Evolutionary conservation across 2,797 vertebrate genomes (phyloP).

Genomic region (Lophius americanus): DNA sequence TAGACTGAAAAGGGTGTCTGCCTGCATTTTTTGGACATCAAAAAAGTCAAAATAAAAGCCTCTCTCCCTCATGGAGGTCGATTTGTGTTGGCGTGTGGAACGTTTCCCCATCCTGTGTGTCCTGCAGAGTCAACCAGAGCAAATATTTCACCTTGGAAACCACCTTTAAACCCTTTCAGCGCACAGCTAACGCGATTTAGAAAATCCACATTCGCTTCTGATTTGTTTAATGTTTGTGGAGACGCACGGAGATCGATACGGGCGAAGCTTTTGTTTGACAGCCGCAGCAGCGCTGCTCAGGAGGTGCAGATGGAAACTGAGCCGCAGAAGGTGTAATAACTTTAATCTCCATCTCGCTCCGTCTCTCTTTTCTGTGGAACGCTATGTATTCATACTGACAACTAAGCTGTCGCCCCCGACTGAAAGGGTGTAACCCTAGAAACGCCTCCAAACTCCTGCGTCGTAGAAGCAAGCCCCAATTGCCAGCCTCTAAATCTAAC

Average conservation of each 20-base stretch:
- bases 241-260: slow-evolving; percentile 32
- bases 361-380: slow-evolving; percentile 1
- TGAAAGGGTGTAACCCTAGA: too few species aligned
- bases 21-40: slow-evolving; percentile 23
- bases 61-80: background rate
- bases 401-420: too few species aligned
- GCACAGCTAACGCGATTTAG: slow-evolving; percentile 22
- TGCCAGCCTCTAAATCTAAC: too few species aligned
- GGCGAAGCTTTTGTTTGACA: slow-evolving; percentile 39
- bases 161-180: background rate
- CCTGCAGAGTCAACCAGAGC: slow-evolving; percentile 5
- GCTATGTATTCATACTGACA: slow-evolving; percentile 5
- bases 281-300: slow-evolving; percentile 4
- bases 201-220: slow-evolving; percentile 24
- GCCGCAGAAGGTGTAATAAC: slow-evolving; percentile 29
- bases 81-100: slow-evolving; percentile 14
- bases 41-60: slow-evolving; percentile 31
- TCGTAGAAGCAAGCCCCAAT: too few species aligned
- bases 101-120: slow-evolving; percentile 5
- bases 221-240: slow-evolving; percentile 38
- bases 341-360: slow-evolving; percentile 36
- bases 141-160: slow-evolving; percentile 15
- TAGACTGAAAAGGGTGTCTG: slow-evolving; percentile 38
- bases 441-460: too few species aligned
- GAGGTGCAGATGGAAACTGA: slow-evolving; percentile 10